Conservation (phyloP, 2,888 invertebrate genomes). For the Lithosia quadra region DNA sequence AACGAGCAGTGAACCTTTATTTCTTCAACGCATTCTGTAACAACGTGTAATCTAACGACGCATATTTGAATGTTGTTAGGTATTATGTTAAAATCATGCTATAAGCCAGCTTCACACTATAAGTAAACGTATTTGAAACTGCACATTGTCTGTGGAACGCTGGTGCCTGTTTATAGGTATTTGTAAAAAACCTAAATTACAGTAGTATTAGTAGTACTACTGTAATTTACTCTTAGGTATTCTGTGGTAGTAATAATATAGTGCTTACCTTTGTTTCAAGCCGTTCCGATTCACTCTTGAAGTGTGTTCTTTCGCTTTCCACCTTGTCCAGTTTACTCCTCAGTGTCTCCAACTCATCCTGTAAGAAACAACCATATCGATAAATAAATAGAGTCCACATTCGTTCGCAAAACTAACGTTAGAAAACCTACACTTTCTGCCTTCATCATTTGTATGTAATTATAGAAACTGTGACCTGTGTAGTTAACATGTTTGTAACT, state of each 20-base stretch:
- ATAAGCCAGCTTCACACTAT: too few species aligned
- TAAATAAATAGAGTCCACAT: slow-evolving; percentile 6
- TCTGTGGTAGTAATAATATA: background rate
- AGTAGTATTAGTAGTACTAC: too few species aligned
- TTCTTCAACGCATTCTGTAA: too few species aligned
- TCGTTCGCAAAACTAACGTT: slow-evolving; percentile 15
- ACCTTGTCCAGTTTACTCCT: slow-evolving; percentile 94
- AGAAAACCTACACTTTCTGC: slow-evolving; percentile 42
- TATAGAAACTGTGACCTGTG: slow-evolving; percentile 45
- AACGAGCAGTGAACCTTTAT: too few species aligned
- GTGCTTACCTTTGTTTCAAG: slow-evolving; percentile 95
- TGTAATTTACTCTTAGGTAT: too few species aligned
- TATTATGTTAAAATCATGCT: too few species aligned
- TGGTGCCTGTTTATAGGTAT: too few species aligned
- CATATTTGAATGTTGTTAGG: too few species aligned
- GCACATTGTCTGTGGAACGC: too few species aligned
- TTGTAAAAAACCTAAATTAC: too few species aligned
- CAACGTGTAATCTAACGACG: too few species aligned
- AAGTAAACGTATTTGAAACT: too few species aligned
- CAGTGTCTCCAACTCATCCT: slow-evolving; percentile 95
- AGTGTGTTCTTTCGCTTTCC: slow-evolving; percentile 93
- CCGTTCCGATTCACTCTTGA: slow-evolving; percentile 96
- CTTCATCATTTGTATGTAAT: slow-evolving; percentile 40
- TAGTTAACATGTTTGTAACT: slow-evolving; percentile 25
- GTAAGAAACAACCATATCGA: slow-evolving; percentile 61